Conservation (phyloP, 2,888 invertebrate species). For the Catocala nupta region DNA sequence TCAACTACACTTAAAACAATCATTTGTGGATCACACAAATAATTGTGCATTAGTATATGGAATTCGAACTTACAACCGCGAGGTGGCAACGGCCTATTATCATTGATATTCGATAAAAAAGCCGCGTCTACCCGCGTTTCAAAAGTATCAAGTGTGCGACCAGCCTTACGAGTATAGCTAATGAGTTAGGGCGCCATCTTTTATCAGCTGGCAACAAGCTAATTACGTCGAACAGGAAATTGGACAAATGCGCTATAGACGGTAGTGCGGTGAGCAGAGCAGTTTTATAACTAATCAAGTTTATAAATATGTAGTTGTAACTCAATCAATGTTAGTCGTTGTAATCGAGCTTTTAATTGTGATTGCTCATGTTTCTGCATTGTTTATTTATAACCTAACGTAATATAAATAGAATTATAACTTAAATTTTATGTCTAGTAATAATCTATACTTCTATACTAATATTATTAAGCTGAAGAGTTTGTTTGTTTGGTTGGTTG, state of each 20-base stretch:
- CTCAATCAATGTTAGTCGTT: not conserved
- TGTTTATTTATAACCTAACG: no score
- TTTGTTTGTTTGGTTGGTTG: no score
- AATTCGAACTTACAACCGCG: no score
- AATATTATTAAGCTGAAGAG: no score
- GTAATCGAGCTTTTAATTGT: conserved; percentile 5
- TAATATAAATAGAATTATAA: no score
- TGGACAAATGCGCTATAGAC: conserved; percentile 26
- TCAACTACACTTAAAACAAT: no score
- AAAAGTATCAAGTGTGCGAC: not conserved
- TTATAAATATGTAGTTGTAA: conserved; percentile 7
- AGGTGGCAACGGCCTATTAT: no score
- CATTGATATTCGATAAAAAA: no score
- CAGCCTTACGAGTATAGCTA: conserved; percentile 7
- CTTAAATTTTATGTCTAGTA: no score
- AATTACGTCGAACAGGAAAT: conserved; percentile 41
- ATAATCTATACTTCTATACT: no score
- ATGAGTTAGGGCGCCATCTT: conserved; percentile 36
- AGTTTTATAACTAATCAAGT: conserved; percentile 16
- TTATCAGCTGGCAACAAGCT: conserved; percentile 23
- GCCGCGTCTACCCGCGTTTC: not conserved
- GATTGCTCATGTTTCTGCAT: not conserved
- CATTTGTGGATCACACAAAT: no score
- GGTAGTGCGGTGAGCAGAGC: not conserved
- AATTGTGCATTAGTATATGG: no score